Evolutionary conservation across 92 coral and sea anemone genomes (phyloP).

Genomic region (Meandrina meandrites): DNA sequence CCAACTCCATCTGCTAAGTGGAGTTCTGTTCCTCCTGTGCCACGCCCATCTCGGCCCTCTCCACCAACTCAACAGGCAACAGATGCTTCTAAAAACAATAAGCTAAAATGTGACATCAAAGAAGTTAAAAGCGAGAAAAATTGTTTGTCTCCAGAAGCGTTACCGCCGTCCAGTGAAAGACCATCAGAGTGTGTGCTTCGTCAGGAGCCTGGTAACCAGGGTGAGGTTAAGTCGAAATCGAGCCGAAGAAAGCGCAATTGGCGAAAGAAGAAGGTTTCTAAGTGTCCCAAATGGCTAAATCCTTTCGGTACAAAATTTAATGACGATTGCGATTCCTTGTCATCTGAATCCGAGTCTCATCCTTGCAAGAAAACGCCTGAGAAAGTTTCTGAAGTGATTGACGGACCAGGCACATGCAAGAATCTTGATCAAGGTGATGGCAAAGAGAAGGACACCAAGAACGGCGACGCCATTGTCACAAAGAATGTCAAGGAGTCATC

Average conservation of each 20-base stretch:
- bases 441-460: too few species aligned
- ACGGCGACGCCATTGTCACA: too few species aligned
- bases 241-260: too few species aligned
- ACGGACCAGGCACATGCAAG: too few species aligned
- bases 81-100: too few species aligned
- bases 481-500: too few species aligned
- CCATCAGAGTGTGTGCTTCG: too few species aligned
- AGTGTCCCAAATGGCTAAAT: not conserved
- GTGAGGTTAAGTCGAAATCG: too few species aligned
- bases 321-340: not conserved
- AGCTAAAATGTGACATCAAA: not conserved
- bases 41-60: not conserved
- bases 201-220: not conserved
- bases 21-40: not conserved
- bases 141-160: not conserved
- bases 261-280: not conserved
- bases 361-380: too few species aligned
- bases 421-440: too few species aligned
- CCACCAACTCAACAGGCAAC: not conserved
- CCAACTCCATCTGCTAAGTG: not conserved
- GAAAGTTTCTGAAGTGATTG: too few species aligned
- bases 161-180: not conserved
- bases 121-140: not conserved
- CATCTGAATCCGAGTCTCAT: too few species aligned
- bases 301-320: not conserved